Evolutionary conservation across 1,140 invertebrate genomes (phyloP).

Genomic region (Eriosoma lanigerum): DNA sequence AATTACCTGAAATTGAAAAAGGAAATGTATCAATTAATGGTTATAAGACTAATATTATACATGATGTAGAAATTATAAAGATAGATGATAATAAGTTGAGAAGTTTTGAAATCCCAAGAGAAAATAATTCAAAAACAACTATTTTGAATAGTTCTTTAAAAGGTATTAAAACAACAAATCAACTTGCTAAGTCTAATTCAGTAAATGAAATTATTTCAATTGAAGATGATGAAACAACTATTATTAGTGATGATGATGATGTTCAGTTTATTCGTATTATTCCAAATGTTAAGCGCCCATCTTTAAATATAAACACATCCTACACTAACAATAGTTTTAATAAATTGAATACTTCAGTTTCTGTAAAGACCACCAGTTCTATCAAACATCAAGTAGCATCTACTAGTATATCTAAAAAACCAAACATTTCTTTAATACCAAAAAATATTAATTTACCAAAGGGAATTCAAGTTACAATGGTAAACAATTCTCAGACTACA

Average conservation of each 20-base stretch:
- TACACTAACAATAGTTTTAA: background rate
- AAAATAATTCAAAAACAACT: background rate
- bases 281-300: background rate
- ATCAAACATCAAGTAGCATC: background rate
- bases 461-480: conserved; percentile 25
- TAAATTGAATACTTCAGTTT: background rate
- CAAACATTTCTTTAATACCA: conserved; percentile 31
- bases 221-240: conserved; percentile 21
- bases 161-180: background rate
- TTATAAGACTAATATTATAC: background rate
- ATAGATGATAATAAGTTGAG: conserved; percentile 6
- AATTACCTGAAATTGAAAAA: background rate
- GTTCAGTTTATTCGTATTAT: conserved; percentile 2
- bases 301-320: background rate
- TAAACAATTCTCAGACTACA: background rate
- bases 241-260: conserved; percentile 46
- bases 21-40: background rate
- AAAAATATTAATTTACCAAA: conserved; percentile 37
- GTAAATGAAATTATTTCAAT: conserved; percentile 6
- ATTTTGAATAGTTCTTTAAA: background rate
- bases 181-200: background rate
- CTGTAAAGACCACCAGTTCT: background rate
- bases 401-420: background rate
- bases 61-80: background rate
- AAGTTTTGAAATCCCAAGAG: background rate